Percentiles rank a stretch among this genome's conserved stretches.
phyloP scores from a whole-genome alignment of 1,140 invertebrate species.

The Conus betulinus region DNA sequence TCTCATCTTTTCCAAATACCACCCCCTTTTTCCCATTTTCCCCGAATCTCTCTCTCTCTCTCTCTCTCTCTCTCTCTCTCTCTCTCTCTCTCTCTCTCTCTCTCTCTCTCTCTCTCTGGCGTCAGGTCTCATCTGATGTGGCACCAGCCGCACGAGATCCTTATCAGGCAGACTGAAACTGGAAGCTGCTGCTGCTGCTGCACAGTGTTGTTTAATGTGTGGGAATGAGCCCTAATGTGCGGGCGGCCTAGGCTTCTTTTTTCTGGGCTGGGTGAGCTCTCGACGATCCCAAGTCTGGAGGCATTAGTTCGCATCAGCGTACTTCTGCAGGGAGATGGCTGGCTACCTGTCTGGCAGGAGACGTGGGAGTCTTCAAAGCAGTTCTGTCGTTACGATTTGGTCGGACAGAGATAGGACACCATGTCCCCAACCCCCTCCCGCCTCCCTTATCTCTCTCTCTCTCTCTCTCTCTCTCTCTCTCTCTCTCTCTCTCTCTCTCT shows the following conservation, averaged over 20 bases:
- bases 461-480: conserved; percentile 35
- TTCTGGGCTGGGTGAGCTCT: neutral
- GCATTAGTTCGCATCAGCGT: too few species aligned
- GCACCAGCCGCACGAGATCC: neutral
- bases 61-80: conserved; percentile 22
- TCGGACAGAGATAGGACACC: too few species aligned
- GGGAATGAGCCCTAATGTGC: neutral
- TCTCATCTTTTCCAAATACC: too few species aligned
- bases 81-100: conserved; percentile 20
- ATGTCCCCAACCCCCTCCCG: neutral
- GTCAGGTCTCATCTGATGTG: neutral
- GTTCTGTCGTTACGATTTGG: too few species aligned
- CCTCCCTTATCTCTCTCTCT: conserved; percentile 22
- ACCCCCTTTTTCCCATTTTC: neutral
- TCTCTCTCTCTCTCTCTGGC: conserved; percentile 28
- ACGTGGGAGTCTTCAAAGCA: too few species aligned
- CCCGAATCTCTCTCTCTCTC: neutral
- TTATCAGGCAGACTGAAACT: neutral
- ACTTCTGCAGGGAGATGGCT: too few species aligned
- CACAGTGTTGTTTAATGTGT: conserved; percentile 8
- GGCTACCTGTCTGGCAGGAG: too few species aligned
- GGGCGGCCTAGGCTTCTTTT: neutral
- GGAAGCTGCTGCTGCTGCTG: neutral
- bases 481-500: conserved; percentile 16
- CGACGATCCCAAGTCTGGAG: too few species aligned